A percentile compares a stretch with the other conserved stretches of the same genome.
Conservation (phyloP, 2,888 invertebrate species). For the Drosophila suboccidentalis region DNA sequence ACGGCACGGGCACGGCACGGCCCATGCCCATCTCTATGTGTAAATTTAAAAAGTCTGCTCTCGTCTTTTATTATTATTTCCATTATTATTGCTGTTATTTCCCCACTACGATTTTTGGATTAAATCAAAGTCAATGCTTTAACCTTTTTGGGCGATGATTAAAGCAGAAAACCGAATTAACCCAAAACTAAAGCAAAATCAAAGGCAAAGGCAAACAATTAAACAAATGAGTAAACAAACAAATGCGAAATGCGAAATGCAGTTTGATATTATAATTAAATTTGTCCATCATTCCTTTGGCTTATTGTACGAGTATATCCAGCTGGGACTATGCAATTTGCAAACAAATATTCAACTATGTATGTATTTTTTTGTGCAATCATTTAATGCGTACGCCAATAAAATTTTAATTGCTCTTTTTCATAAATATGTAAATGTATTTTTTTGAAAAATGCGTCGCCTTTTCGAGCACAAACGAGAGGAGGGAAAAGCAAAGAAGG, state of each 20-base stretch:
- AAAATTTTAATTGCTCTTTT: slow-evolving; percentile 73
- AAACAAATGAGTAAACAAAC: slow-evolving; percentile 57
- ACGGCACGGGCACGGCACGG: too few species aligned
- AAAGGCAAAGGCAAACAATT: slow-evolving; percentile 31
- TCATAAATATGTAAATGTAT: slow-evolving; percentile 58
- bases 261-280: slow-evolving; percentile 53
- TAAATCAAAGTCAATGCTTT: slow-evolving; percentile 23
- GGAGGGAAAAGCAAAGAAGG: not conserved
- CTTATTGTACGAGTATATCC: slow-evolving; percentile 15
- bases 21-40: too few species aligned
- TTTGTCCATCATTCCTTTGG: slow-evolving; percentile 32
- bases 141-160: slow-evolving; percentile 21
- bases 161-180: slow-evolving; percentile 21
- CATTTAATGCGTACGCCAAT: slow-evolving; percentile 72
- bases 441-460: slow-evolving; percentile 29
- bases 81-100: not conserved
- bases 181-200: slow-evolving; percentile 24
- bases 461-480: slow-evolving; percentile 15
- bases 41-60: too few species aligned
- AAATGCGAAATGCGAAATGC: slow-evolving; percentile 15
- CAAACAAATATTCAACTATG: slow-evolving; percentile 36
- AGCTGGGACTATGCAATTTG: slow-evolving; percentile 40
- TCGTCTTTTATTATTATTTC: not conserved
- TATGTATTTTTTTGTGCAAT: slow-evolving; percentile 52
- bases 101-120: not conserved